A percentile compares a stretch with the other conserved stretches of the same genome.
These are phyloP conservation scores for Cynopterus brachyotis DNA, from an alignment of 2,113 vertebrate species.

Conservation along the genomic window DNA sequence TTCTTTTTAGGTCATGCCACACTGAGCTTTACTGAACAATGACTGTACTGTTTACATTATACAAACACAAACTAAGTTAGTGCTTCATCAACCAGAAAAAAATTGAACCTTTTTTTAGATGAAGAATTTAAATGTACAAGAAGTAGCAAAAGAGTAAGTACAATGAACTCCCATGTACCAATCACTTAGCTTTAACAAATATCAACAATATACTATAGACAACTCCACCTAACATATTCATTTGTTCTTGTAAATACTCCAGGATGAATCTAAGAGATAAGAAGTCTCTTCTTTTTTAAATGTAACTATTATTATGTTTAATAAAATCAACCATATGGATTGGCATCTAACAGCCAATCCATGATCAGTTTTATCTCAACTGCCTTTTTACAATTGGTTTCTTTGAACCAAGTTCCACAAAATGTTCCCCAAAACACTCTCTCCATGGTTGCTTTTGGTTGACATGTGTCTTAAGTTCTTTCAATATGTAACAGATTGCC, in stretches of 20 bases:
- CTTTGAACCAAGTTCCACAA: neutral
- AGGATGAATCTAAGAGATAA: neutral
- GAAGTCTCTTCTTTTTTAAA: neutral
- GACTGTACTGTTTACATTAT: neutral
- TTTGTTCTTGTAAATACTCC: neutral
- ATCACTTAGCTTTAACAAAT: constrained; percentile 9
- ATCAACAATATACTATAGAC: neutral
- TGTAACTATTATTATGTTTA: neutral
- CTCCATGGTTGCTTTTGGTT: neutral
- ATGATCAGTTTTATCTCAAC: neutral
- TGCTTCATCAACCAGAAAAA: neutral
- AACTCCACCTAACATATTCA: neutral
- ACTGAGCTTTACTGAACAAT: neutral
- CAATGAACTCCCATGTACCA: neutral
- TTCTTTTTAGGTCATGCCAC: neutral
- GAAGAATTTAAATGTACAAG: constrained; percentile 22
- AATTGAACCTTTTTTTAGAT: neutral
- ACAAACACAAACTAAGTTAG: neutral
- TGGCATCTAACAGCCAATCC: neutral
- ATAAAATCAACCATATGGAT: constrained; percentile 8
- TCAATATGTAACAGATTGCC: neutral
- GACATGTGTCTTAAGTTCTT: neutral
- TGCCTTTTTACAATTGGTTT: neutral
- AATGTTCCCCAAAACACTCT: neutral
- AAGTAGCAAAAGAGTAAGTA: neutral